Evolutionary conservation across 2,888 invertebrate genomes (phyloP).

Genomic region (Tricholauxania praeusta): DNA sequence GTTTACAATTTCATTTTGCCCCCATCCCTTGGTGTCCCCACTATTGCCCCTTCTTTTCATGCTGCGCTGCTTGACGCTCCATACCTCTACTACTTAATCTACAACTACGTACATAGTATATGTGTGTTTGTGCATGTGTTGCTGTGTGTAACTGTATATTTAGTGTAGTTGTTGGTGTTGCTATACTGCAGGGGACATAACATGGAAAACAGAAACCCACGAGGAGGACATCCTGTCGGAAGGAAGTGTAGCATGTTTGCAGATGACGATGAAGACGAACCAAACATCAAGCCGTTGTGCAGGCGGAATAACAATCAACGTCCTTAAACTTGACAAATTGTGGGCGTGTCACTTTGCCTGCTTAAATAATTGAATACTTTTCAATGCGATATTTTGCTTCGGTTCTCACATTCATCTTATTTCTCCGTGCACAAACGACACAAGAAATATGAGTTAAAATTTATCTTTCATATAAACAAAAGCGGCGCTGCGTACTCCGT

Average conservation of each 20-base stretch:
- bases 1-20: slow-evolving; percentile 14
- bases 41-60: not conserved
- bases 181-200: not conserved
- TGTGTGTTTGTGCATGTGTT: too few species aligned
- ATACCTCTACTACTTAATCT: not conserved
- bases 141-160: too few species aligned
- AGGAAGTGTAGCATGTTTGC: not conserved
- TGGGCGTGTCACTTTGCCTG: not conserved
- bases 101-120: not conserved
- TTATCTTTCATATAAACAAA: too few species aligned
- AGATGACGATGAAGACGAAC: not conserved
- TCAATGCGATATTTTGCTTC: too few species aligned
- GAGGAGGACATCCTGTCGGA: slow-evolving; percentile 6
- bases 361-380: too few species aligned
- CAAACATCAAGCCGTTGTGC: not conserved
- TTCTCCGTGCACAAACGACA: too few species aligned
- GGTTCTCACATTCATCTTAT: too few species aligned
- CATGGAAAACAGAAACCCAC: slow-evolving; percentile 6
- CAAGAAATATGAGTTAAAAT: too few species aligned
- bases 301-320: not conserved
- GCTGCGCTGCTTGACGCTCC: not conserved
- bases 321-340: slow-evolving; percentile 22
- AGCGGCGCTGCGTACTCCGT: too few species aligned
- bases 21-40: not conserved
- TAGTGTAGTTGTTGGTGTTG: too few species aligned